These are phyloP conservation scores for Agriopis leucophaearia DNA, from an alignment of 2,888 invertebrate genomes.

Conservation along the genomic window DNA sequence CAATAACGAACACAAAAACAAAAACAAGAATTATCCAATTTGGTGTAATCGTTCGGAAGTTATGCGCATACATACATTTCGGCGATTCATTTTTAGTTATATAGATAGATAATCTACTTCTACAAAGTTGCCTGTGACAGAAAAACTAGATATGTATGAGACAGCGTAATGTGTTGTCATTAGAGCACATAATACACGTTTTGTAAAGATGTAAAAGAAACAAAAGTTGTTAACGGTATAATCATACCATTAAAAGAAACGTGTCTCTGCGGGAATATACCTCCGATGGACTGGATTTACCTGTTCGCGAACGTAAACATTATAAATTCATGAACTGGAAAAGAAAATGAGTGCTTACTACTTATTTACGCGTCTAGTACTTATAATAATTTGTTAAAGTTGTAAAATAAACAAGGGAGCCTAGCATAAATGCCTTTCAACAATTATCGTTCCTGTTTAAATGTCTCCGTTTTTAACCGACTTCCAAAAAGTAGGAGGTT, in stretches of 20 bases:
- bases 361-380: neutral
- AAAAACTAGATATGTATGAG: neutral
- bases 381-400: neutral
- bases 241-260: slow-evolving; percentile 27
- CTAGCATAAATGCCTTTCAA: too few relatives aligned
- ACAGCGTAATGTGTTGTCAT: slow-evolving; percentile 17
- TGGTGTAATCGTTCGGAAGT: too few relatives aligned
- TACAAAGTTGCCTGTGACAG: neutral
- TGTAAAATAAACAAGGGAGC: too few relatives aligned
- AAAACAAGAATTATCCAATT: too few relatives aligned
- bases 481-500: too few relatives aligned
- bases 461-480: too few relatives aligned
- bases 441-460: too few relatives aligned
- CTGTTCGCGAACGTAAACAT: slow-evolving; percentile 17
- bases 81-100: too few relatives aligned
- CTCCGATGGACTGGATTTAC: slow-evolving; percentile 13
- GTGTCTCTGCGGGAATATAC: slow-evolving; percentile 16
- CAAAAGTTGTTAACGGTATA: slow-evolving; percentile 22
- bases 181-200: slow-evolving; percentile 12
- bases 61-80: too few relatives aligned
- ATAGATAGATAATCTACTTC: neutral
- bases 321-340: slow-evolving; percentile 11
- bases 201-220: slow-evolving; percentile 22
- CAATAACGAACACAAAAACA: too few relatives aligned
- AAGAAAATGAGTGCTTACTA: slow-evolving; percentile 1